These are phyloP conservation scores for Coregonus clupeaformis DNA, from an alignment of 2,113 vertebrate genomes.

Conservation along the genomic window DNA sequence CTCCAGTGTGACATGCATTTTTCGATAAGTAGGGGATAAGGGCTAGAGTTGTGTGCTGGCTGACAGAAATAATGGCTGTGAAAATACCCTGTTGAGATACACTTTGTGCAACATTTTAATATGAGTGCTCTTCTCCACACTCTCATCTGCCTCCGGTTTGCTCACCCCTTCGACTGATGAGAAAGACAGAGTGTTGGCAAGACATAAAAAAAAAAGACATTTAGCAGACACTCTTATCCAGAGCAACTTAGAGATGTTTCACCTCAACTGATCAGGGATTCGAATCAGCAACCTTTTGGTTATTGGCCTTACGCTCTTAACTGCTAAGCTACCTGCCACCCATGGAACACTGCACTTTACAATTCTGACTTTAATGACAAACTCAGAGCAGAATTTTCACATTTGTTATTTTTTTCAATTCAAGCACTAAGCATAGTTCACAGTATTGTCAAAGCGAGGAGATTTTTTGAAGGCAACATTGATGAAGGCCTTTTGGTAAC, in stretches of 20 bases:
- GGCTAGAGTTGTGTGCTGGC: neutral
- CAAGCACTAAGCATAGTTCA: neutral
- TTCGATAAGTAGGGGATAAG: neutral
- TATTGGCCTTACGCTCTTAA: too few species aligned
- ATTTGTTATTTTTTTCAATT: neutral
- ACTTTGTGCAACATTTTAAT: conserved; percentile 35
- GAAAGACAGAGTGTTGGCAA: neutral
- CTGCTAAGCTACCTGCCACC: too few species aligned
- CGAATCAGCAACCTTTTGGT: too few species aligned
- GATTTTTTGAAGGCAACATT: too few species aligned
- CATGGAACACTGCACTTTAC: neutral
- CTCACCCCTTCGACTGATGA: conserved; percentile 17
- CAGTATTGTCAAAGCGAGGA: neutral
- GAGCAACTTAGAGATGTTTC: too few species aligned
- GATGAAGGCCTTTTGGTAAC: too few species aligned
- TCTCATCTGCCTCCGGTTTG: conserved; percentile 22
- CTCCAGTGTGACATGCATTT: neutral
- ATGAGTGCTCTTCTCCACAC: conserved; percentile 26
- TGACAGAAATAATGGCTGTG: conserved; percentile 27
- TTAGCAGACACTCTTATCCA: too few species aligned
- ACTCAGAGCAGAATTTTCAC: neutral
- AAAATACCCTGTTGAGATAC: conserved; percentile 39
- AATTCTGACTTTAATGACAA: conserved; percentile 12
- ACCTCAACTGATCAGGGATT: too few species aligned
- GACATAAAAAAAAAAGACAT: too few species aligned